Conservation (phyloP, 2,797 vertebrate genomes). For the Toxotes lorentzi region DNA sequence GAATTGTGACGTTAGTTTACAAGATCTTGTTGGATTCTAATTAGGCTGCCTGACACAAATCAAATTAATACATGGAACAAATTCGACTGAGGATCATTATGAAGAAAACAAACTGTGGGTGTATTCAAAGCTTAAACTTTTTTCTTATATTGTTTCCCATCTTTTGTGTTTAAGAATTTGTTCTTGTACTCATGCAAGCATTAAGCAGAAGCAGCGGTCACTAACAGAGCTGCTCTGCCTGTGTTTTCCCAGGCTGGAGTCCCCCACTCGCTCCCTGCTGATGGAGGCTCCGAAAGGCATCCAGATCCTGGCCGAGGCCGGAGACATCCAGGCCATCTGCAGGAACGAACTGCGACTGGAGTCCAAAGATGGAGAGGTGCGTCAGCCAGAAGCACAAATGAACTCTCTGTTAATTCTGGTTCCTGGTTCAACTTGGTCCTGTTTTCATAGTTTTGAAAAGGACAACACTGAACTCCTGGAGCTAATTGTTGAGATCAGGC, state of each 20-base stretch:
- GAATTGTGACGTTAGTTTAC: neutral
- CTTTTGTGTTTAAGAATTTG: neutral
- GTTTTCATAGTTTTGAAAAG: neutral
- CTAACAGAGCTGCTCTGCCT: slow-evolving; percentile 12
- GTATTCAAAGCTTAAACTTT: neutral
- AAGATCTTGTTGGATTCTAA: neutral
- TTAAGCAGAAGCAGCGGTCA: neutral
- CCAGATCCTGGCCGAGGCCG: slow-evolving; percentile 96
- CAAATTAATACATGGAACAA: neutral
- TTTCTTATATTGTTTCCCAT: neutral
- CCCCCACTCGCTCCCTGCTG: slow-evolving; percentile 93
- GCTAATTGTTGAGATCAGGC: neutral
- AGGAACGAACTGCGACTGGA: slow-evolving; percentile 96
- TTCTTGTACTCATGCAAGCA: neutral
- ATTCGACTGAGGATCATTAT: neutral
- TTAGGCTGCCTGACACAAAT: neutral
- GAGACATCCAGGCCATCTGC: slow-evolving; percentile 96
- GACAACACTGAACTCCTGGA: neutral
- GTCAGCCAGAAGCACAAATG: neutral
- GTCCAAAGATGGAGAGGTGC: slow-evolving; percentile 98
- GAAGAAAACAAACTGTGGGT: neutral
- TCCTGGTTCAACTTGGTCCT: neutral
- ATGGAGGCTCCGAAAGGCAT: slow-evolving; percentile 98
- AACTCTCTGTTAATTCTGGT: neutral
- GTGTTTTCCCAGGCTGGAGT: slow-evolving; percentile 89